Conservation (phyloP, 2,888 invertebrate genomes). For the Enoplolaimus lenunculus region DNA sequence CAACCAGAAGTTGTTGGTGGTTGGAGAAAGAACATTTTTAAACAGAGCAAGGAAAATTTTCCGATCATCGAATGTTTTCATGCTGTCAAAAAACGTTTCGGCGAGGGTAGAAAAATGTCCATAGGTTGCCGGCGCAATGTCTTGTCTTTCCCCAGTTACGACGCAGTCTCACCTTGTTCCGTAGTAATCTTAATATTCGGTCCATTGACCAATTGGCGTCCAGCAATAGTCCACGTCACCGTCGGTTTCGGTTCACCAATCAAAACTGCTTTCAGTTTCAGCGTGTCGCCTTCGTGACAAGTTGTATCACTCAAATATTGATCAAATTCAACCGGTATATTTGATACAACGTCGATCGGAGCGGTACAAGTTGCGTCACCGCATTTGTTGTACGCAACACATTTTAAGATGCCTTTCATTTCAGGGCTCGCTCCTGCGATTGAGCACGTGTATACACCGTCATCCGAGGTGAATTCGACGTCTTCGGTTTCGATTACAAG, state of each 20-base stretch:
- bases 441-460: constrained; percentile 42
- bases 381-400: constrained; percentile 44
- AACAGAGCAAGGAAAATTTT: no score
- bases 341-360: constrained; percentile 34
- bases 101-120: no score
- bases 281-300: constrained; percentile 40
- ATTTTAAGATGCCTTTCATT: constrained; percentile 46
- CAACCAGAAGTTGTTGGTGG: no score
- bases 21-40: no score
- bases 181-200: constrained; percentile 4
- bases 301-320: constrained; percentile 38
- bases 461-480: constrained; percentile 32
- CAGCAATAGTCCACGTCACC: constrained; percentile 20
- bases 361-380: constrained; percentile 43
- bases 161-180: background rate
- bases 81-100: no score
- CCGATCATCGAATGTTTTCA: no score
- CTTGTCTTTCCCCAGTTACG: no score
- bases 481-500: constrained; percentile 37
- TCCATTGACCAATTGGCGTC: background rate
- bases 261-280: constrained; percentile 40
- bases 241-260: constrained; percentile 40
- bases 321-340: constrained; percentile 40
- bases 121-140: no score
- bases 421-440: constrained; percentile 43